Base-by-base conservation (phyloP, 2,113 vertebrate species). In the Rhombomys opimus region DNA sequence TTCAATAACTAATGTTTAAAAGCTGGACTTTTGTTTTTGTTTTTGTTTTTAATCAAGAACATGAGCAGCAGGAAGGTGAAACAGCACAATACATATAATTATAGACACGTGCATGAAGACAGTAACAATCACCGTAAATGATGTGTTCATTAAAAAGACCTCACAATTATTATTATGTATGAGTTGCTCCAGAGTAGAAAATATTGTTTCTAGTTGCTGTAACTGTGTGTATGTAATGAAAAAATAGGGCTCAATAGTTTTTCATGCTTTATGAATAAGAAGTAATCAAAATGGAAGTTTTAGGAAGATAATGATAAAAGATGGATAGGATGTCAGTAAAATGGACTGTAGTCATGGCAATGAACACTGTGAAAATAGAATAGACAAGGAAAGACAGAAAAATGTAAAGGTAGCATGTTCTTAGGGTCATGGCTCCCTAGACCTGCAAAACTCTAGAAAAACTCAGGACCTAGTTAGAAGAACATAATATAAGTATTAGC, bases 1-100 rank as follows among this genome's bases (percentile, higher is more conserved):
- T 97, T 95, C 95, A 96, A 92, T 96, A 97, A 91, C 54, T 95
- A 89, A 97, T 91, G 90, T 70, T 96, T 95, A 89, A 96, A 93
- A 97, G 75, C 61, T 72, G 59, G 23, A 92, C 41, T 94, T 96
- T 95, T 75, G 54, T 63, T 41, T 86, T 59, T 93, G 95, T 94
- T 90, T 65, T 73, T 38, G 18, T 89, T 90, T 95, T 85, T 88
- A 96, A 97, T 96, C 75, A 96, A 94, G 90, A 91, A 94, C 52
- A 67, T 50, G 87, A 96, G 59, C 85, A 94, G 46, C 54, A 95
- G 61, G 38, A 93, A 96, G 59, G 85, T 88, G 76, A 95, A 27
- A 15, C 50, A 57, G 75, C 52, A 52, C 84, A 78, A 88, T 35
- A 90, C 67, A 76, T 78, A 50, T 65, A 93, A 96, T 97, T 91